A percentile compares a stretch with the other conserved stretches of the same genome.
Conservation (phyloP, 1,140 invertebrate genomes). For the Nephila pilipes region DNA sequence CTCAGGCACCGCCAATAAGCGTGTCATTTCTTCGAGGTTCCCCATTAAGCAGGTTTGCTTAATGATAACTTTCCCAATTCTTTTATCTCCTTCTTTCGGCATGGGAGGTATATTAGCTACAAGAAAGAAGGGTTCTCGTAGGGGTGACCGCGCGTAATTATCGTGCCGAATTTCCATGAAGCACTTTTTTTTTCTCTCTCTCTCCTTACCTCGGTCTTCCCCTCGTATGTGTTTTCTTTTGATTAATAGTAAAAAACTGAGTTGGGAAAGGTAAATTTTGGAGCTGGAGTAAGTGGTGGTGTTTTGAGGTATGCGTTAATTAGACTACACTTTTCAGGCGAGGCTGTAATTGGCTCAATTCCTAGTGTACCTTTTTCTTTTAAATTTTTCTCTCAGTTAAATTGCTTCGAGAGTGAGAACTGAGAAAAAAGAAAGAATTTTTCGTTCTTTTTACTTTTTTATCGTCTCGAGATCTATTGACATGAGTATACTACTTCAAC, state of each 20-base stretch:
- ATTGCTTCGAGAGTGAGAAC: no score
- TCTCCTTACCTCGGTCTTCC: no score
- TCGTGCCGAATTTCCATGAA: constrained; percentile 41
- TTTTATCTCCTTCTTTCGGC: constrained; percentile 53
- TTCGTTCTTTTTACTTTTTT: no score
- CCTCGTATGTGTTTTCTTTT: constrained; percentile 5
- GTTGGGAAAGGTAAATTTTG: background rate
- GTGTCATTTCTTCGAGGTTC: constrained; percentile 56
- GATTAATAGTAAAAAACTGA: constrained; percentile 36
- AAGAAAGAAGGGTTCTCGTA: background rate
- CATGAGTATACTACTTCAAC: no score
- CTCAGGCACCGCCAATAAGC: constrained; percentile 16
- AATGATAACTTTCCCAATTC: constrained; percentile 72
- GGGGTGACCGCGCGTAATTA: constrained; percentile 37
- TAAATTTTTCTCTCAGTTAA: no score
- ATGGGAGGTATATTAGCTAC: constrained; percentile 68
- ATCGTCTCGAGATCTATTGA: no score
- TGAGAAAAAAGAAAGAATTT: no score
- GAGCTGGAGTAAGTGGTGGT: no score
- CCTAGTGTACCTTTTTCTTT: no score
- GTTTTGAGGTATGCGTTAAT: no score
- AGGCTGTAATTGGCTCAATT: no score
- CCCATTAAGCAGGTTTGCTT: constrained; percentile 72
- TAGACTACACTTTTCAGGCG: no score
- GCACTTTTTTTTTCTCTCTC: background rate